Conservation (phyloP, 2,797 vertebrate genomes). For the Hylomyscus alleni region DNA sequence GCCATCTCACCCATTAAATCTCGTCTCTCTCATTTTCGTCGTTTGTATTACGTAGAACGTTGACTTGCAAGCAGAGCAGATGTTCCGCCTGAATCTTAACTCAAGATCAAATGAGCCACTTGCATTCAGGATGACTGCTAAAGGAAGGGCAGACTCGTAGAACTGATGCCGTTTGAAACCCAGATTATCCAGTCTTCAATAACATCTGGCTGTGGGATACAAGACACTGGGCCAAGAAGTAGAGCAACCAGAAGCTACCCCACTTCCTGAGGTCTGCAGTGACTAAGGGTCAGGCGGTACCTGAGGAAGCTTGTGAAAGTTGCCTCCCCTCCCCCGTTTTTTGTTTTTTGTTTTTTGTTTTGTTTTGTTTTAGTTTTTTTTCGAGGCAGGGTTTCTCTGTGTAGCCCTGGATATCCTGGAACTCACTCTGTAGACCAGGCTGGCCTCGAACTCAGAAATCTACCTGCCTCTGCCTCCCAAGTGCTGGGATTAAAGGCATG, state of each 20-base stretch:
- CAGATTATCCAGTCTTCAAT: not conserved
- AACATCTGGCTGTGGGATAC: not conserved
- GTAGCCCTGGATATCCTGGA: too few species aligned
- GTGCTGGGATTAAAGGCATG: too few species aligned
- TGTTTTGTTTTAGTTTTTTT: too few species aligned
- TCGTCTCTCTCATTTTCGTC: not conserved
- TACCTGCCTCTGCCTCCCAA: too few species aligned
- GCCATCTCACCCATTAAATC: not conserved
- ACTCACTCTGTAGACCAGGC: too few species aligned
- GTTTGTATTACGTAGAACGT: not conserved
- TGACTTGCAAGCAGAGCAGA: not conserved
- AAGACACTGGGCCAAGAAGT: not conserved
- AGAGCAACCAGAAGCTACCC: not conserved
- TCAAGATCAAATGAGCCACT: slow-evolving; percentile 5
- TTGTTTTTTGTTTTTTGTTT: too few species aligned
- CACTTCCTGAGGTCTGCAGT: not conserved
- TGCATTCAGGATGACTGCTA: slow-evolving; percentile 7
- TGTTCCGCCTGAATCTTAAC: slow-evolving; percentile 40
- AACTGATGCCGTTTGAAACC: slow-evolving; percentile 16
- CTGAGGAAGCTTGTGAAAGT: slow-evolving; percentile 9
- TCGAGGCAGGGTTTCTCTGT: too few species aligned
- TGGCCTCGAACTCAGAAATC: too few species aligned
- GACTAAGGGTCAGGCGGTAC: not conserved
- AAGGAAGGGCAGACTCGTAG: not conserved
- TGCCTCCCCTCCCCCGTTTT: too few species aligned